Evolutionary conservation across 2,797 vertebrate species (phyloP).

Genomic region (Rachycentron canadum): DNA sequence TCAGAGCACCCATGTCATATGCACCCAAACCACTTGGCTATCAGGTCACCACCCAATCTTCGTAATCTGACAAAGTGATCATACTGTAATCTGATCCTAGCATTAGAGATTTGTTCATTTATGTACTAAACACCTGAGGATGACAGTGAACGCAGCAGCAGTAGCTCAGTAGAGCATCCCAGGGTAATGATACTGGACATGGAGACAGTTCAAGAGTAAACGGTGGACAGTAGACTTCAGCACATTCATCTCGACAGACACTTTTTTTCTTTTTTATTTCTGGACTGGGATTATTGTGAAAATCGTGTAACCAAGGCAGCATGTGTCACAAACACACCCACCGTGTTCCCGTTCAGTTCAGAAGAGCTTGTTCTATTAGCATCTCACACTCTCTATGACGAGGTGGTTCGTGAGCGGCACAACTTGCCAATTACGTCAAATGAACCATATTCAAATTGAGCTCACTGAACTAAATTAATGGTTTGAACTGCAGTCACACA

Average conservation of each 20-base stretch:
- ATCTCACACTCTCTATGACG: constrained; percentile 35
- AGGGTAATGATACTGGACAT: not conserved
- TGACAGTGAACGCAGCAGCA: not conserved
- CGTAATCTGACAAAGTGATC: no score
- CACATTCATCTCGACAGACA: not conserved
- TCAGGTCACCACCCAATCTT: no score
- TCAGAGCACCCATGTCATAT: no score
- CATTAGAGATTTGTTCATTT: not conserved
- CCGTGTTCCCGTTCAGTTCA: not conserved
- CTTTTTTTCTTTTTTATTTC: no score
- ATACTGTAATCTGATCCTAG: no score
- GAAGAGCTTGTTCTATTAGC: constrained; percentile 14
- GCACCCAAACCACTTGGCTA: no score
- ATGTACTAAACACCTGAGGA: not conserved
- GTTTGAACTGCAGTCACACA: constrained; percentile 8
- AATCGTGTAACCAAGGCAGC: not conserved
- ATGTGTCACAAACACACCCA: not conserved
- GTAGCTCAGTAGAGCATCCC: not conserved
- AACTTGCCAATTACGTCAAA: constrained; percentile 17
- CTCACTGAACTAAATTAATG: constrained; percentile 7
- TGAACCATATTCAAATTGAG: not conserved
- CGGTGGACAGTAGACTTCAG: not conserved
- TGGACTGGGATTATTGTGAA: constrained; percentile 9
- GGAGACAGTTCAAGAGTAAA: constrained; percentile 8
- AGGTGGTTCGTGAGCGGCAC: not conserved